Conservation (phyloP, 2,888 invertebrate species). For the Drosophila nr. perissopoda region DNA sequence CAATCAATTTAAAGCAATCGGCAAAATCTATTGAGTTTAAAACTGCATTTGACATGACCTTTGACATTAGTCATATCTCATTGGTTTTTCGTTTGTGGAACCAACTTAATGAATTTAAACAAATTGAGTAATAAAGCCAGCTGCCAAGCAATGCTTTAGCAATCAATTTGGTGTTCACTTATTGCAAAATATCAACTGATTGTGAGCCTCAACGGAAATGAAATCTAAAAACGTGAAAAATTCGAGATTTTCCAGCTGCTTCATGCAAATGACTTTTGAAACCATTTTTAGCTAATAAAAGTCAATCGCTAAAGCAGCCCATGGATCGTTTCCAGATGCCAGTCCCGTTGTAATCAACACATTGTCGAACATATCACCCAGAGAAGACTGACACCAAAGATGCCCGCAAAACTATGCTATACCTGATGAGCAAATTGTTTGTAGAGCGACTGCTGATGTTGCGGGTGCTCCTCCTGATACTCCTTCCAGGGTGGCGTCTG, state of each 20-base stretch:
- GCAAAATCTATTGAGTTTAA: background rate
- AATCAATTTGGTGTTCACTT: constrained; percentile 50
- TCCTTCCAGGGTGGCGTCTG: constrained; percentile 85
- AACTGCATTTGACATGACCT: constrained; percentile 6
- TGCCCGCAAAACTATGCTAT: constrained; percentile 73
- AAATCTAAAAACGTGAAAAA: constrained; percentile 15
- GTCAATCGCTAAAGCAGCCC: constrained; percentile 29
- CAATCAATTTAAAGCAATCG: constrained; percentile 30
- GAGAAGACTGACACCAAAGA: constrained; percentile 43
- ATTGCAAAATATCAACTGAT: constrained; percentile 64
- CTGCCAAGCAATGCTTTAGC: constrained; percentile 19
- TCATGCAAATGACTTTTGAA: constrained; percentile 28
- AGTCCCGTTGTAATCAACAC: constrained; percentile 32
- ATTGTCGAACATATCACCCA: constrained; percentile 69
- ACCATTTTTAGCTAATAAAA: constrained; percentile 1
- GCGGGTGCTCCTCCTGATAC: constrained; percentile 80
- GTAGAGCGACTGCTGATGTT: constrained; percentile 53
- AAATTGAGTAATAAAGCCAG: constrained; percentile 40
- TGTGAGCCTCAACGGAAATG: constrained; percentile 32
- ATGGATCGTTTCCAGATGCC: constrained; percentile 12
- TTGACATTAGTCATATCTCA: constrained; percentile 11
- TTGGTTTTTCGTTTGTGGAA: constrained; percentile 42
- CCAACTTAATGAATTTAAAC: constrained; percentile 34
- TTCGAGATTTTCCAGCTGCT: constrained; percentile 7
- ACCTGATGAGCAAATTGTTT: constrained; percentile 73